Percentiles rank a stretch among this genome's conserved stretches.
Conservation (phyloP, 2,113 vertebrate species). For the Chionomys nivalis region DNA sequence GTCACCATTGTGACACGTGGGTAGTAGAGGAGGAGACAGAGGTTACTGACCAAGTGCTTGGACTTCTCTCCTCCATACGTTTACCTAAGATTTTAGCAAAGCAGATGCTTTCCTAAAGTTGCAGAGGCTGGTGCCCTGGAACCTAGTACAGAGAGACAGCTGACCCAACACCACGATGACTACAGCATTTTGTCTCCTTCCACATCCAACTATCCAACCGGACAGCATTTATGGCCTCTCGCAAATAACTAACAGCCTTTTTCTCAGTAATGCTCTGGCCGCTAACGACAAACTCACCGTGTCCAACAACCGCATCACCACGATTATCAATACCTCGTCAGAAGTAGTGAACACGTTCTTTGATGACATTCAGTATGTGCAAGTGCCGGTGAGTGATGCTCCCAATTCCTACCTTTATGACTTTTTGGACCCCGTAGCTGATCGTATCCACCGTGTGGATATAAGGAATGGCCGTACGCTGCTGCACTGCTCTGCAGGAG, state of each 20-base stretch:
- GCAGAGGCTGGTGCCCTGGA: neutral
- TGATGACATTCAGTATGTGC: slow-evolving; percentile 79
- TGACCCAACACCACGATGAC: slow-evolving; percentile 42
- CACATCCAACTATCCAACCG: neutral
- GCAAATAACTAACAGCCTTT: slow-evolving; percentile 86
- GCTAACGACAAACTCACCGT: slow-evolving; percentile 83
- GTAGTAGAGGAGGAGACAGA: neutral
- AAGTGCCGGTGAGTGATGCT: slow-evolving; percentile 80
- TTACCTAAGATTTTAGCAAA: neutral
- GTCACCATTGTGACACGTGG: neutral
- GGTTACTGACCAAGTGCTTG: neutral
- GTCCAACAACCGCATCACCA: slow-evolving; percentile 84
- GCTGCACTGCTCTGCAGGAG: slow-evolving; percentile 84
- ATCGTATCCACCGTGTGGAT: slow-evolving; percentile 82
- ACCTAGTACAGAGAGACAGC: fast-evolving
- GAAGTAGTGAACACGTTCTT: slow-evolving; percentile 72
- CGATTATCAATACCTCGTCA: slow-evolving; percentile 82
- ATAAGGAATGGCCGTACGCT: slow-evolving; percentile 75
- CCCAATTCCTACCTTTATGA: slow-evolving; percentile 77
- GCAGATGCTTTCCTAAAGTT: neutral
- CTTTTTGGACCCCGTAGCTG: slow-evolving; percentile 86
- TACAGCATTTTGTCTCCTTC: neutral
- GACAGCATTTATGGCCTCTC: slow-evolving; percentile 11
- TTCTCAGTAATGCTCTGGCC: slow-evolving; percentile 78
- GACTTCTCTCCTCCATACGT: neutral